phyloP scores from a whole-genome alignment of 2,113 vertebrate species.

The Calyptommatus sinebrachiatus region DNA sequence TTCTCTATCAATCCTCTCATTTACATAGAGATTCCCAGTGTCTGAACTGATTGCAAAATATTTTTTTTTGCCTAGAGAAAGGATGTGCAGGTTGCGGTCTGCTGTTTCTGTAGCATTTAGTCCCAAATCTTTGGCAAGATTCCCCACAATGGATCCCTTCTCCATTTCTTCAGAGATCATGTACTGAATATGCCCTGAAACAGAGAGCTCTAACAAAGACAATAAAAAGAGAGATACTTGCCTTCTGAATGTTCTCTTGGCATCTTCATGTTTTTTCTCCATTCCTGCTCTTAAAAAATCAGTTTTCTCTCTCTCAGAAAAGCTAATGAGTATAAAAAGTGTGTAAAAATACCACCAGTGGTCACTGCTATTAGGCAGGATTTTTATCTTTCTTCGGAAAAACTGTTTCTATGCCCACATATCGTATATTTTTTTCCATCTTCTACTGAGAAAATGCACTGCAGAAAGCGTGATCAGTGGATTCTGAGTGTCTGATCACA shows the following conservation, averaged over 20 bases:
- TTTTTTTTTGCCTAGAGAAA: slow-evolving; percentile 52
- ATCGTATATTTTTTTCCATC: background rate
- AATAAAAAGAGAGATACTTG: slow-evolving; percentile 58
- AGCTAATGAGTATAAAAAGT: background rate
- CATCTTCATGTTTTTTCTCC: background rate
- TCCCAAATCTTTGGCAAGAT: slow-evolving; percentile 75
- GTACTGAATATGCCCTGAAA: slow-evolving; percentile 71
- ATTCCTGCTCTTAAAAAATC: background rate
- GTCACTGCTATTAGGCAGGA: background rate
- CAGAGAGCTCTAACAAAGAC: slow-evolving; percentile 45
- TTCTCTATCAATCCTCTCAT: slow-evolving; percentile 71
- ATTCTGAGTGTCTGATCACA: background rate
- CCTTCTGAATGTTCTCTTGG: slow-evolving; percentile 4
- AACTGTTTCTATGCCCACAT: background rate
- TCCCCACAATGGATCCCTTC: slow-evolving; percentile 72
- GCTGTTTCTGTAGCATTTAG: slow-evolving; percentile 67
- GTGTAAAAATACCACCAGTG: background rate
- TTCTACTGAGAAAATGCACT: background rate
- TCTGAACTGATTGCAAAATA: slow-evolving; percentile 59
- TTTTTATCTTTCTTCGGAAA: background rate
- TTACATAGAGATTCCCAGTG: slow-evolving; percentile 67
- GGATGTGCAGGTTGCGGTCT: slow-evolving; percentile 71
- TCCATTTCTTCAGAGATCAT: slow-evolving; percentile 76
- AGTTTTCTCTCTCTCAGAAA: background rate
- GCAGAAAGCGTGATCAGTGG: background rate